Base-by-base conservation (phyloP, 2,797 vertebrate species). In the Eremophila alpestris region DNA sequence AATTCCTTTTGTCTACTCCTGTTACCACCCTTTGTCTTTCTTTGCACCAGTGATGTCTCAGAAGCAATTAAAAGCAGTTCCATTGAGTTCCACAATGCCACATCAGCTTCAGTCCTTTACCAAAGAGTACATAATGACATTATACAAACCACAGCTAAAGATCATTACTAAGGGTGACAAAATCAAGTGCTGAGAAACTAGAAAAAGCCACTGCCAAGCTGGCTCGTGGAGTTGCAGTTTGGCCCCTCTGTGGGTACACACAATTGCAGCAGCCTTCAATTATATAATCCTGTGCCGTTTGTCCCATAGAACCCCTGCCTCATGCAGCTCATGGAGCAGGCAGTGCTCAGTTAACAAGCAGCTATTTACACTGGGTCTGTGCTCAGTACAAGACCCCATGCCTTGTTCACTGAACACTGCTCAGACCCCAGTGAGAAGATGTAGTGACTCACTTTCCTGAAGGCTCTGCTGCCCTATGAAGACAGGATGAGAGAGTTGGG, bases 11-110 rank as follows among this genome's bases (percentile, higher is more conserved):
- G 45, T 83, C 76, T 92, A 19, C 56, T 71, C 24, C 27, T 30
- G 59, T 56, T 76, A 36, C 34, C 32, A 54, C 59, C 22, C 76
- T 90, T 93, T 91, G 54, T 78, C 70, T 81, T 71, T n/a, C 48
- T 70, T 87, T 73, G 60, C 59, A 56, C 15, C 63, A 32, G 10
- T 38, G 19, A 40, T 40, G 45, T 67, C 77, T 84, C 56, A 13
- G 41, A 94, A 59, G 70, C 83, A 91, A 88, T 84, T 92, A 89
- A 87, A 93, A 90, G 81, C 49, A 59, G 56, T 88, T 96, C 51
- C 34, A 40, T 71, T 34, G 43, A 87, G 74, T 65, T 82, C 71
- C 51, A 65, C 83, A 84, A 40, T 46, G 41, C 58, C 76, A 65
- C 16, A 40, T 60, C 67, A 79, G 52, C 45, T 81, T 81, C 5